Evolutionary conservation across 1,140 invertebrate genomes (phyloP).

Genomic region (Neuroterus valhalla): DNA sequence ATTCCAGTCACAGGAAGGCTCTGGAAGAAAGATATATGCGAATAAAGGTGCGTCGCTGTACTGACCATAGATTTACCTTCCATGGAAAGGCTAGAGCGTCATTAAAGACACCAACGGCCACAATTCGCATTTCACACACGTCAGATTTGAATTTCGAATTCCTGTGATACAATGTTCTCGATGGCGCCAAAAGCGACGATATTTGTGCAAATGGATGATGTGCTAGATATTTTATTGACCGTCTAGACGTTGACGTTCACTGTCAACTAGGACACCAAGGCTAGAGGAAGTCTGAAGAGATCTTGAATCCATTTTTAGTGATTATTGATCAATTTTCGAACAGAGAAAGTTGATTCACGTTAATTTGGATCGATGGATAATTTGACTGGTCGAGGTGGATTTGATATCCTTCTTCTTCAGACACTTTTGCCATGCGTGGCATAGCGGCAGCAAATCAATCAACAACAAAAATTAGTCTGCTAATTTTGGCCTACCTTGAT

Average conservation of each 20-base stretch:
- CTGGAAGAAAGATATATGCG: constrained; percentile 21
- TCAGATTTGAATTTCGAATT: constrained; percentile 22
- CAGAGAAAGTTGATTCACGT: constrained; percentile 2
- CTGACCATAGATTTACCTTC: constrained; percentile 18
- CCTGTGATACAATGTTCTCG: constrained; percentile 15
- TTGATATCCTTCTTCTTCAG: constrained; percentile 19
- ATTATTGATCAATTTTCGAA: background rate
- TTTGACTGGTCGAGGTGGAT: constrained; percentile 15
- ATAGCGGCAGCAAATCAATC: constrained; percentile 18
- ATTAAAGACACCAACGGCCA: constrained; percentile 19
- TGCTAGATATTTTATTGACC: background rate
- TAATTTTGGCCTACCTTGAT: background rate
- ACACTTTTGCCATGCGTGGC: constrained; percentile 21
- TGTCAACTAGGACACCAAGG: background rate
- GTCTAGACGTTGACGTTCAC: background rate
- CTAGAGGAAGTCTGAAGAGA: background rate
- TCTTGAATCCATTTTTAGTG: background rate
- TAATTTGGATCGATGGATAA: constrained; percentile 16
- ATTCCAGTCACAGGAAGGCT: constrained; percentile 11
- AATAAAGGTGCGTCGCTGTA: constrained; percentile 28
- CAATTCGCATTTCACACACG: constrained; percentile 22
- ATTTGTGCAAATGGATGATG: constrained; percentile 1
- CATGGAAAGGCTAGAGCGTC: constrained; percentile 17
- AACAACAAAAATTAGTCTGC: constrained; percentile 25
- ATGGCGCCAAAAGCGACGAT: constrained; percentile 25